These are phyloP conservation scores for Salvelinus alpinus DNA, from an alignment of 2,113 vertebrate genomes.

Conservation along the genomic window DNA sequence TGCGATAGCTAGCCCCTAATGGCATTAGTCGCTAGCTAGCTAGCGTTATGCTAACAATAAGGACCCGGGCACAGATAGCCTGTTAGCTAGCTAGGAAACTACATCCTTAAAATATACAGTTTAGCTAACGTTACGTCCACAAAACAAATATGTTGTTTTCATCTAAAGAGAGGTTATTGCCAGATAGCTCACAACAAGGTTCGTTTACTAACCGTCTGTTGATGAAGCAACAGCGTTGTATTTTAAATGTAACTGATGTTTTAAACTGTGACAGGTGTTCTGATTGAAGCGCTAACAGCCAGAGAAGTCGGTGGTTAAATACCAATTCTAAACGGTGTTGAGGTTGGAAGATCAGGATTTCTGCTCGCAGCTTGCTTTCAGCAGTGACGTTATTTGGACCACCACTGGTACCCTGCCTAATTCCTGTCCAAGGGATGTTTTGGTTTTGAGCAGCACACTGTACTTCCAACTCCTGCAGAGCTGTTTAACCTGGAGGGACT, in stretches of 20 bases:
- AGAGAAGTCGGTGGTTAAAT: not conserved
- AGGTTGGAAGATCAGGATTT: not conserved
- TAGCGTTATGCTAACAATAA: not conserved
- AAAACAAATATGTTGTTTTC: constrained; percentile 28
- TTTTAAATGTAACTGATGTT: constrained; percentile 6
- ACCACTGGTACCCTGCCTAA: not conserved
- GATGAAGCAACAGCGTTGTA: not conserved
- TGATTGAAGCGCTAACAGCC: not conserved
- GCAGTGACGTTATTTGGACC: not conserved
- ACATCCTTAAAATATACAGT: not conserved
- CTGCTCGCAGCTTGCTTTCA: not conserved
- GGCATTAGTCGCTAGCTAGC: not conserved
- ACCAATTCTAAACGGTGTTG: not conserved
- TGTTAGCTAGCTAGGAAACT: not conserved
- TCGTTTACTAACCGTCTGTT: not conserved
- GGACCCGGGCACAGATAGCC: not conserved
- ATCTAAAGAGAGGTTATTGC: not conserved
- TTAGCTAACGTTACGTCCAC: not conserved
- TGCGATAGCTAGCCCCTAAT: not conserved
- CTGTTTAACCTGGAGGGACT: not conserved
- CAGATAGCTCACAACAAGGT: not conserved
- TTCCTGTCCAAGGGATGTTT: not conserved
- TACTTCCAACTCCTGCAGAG: not conserved
- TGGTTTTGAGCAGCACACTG: not conserved
- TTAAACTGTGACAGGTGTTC: constrained; percentile 2